Conservation (phyloP, 1,140 invertebrate species). For the Ectropis grisescens region DNA sequence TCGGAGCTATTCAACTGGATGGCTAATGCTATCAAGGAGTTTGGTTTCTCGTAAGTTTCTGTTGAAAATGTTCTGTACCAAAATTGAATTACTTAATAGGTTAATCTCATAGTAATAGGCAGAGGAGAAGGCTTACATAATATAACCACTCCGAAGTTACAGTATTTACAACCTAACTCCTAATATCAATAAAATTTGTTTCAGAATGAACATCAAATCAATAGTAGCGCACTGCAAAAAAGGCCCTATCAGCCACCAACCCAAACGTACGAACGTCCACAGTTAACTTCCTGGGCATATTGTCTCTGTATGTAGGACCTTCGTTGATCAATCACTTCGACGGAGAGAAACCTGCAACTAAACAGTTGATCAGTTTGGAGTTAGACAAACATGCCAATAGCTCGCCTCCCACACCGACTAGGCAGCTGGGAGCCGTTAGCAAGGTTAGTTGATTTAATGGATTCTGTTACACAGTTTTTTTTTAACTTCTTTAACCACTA, state of each 20-base stretch:
- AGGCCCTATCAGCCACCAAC: constrained; percentile 87
- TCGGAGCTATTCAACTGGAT: constrained; percentile 88
- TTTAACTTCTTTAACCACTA: neutral
- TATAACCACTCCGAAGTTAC: too few relatives aligned
- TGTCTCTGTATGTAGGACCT: constrained; percentile 87
- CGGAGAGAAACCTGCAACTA: constrained; percentile 86
- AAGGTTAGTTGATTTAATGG: constrained; percentile 29
- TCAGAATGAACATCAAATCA: constrained; percentile 82
- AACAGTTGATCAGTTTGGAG: constrained; percentile 89
- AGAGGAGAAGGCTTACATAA: too few relatives aligned
- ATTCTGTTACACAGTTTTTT: constrained; percentile 1
- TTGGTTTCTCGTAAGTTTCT: constrained; percentile 76
- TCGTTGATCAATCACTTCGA: constrained; percentile 85
- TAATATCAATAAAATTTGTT: constrained; percentile 16
- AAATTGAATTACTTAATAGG: too few relatives aligned
- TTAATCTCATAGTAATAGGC: too few relatives aligned
- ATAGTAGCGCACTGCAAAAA: constrained; percentile 87
- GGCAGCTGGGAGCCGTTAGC: constrained; percentile 60
- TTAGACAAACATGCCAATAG: constrained; percentile 85
- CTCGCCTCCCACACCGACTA: constrained; percentile 77
- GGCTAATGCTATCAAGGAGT: constrained; percentile 82
- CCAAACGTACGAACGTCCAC: constrained; percentile 83
- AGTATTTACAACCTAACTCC: constrained; percentile 1
- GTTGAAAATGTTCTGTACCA: too few relatives aligned
- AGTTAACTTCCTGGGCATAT: constrained; percentile 75